These are phyloP conservation scores for Masticophis lateralis DNA, from an alignment of 2,797 vertebrate genomes.

Conservation along the genomic window DNA sequence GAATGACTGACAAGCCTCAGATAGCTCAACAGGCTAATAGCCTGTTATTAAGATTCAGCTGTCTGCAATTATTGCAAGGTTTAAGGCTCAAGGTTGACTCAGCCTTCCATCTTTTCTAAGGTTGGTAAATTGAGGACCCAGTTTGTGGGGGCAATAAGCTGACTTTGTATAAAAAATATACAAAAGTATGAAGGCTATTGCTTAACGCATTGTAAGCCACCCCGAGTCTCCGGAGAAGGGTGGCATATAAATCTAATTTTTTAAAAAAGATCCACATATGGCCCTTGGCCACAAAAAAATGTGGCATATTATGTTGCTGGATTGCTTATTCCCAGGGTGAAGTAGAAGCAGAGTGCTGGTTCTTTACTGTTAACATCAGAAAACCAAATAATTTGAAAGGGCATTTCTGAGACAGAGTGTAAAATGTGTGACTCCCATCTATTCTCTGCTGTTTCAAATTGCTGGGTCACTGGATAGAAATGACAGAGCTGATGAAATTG, in stretches of 20 bases:
- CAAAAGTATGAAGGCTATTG: too few relatives aligned
- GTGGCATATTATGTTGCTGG: background rate
- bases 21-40: too few relatives aligned
- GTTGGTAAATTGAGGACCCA: too few relatives aligned
- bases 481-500: background rate
- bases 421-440: background rate
- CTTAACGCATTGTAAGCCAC: too few relatives aligned
- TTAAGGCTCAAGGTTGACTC: too few relatives aligned
- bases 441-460: background rate
- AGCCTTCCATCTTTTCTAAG: too few relatives aligned
- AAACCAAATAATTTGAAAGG: background rate
- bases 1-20: background rate
- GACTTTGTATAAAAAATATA: too few relatives aligned
- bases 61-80: too few relatives aligned
- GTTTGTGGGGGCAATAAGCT: too few relatives aligned
- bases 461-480: background rate
- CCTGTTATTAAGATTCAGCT: too few relatives aligned
- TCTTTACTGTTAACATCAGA: background rate
- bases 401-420: background rate
- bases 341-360: background rate
- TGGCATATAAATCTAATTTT: too few relatives aligned
- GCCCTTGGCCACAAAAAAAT: background rate
- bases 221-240: too few relatives aligned
- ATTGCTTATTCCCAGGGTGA: background rate
- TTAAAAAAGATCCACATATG: background rate